These are phyloP conservation scores for Etheostoma nigrum DNA, from an alignment of 2,797 vertebrate genomes.

Conservation along the genomic window DNA sequence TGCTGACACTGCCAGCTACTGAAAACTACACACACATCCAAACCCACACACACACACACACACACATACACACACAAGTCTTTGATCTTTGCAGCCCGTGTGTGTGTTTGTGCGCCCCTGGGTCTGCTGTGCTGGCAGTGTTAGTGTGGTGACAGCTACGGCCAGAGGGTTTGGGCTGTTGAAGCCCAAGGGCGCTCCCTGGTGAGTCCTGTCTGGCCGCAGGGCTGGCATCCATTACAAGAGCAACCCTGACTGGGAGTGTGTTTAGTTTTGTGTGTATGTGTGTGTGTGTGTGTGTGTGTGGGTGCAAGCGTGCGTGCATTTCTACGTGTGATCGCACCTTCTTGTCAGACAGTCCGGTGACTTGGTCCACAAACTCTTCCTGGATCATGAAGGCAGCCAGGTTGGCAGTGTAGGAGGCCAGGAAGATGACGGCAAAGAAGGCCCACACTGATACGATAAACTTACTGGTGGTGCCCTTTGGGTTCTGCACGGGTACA, in stretches of 20 bases:
- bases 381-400: constrained; percentile 99
- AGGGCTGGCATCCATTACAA: constrained; percentile 76
- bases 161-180: constrained; percentile 72
- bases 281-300: constrained; percentile 17
- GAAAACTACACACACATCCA: constrained; percentile 47
- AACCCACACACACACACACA: constrained; percentile 24
- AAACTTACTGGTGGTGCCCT: constrained; percentile 98
- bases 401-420: constrained; percentile 98
- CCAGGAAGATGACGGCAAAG: constrained; percentile 98
- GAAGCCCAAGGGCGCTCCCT: constrained; percentile 66
- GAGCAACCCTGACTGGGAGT: constrained; percentile 60
- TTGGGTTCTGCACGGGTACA: constrained; percentile 97
- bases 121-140: constrained; percentile 71
- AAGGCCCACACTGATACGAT: constrained; percentile 99
- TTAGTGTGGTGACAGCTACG: constrained; percentile 70
- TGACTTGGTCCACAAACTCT: constrained; percentile 99
- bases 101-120: constrained; percentile 40
- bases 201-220: constrained; percentile 74
- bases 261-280: constrained; percentile 47
- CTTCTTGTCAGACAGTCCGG: constrained; percentile 98
- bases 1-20: constrained; percentile 76
- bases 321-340: constrained; percentile 75
- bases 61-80: constrained; percentile 10
- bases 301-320: constrained; percentile 20
- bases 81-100: constrained; percentile 62